Evolutionary conservation across 2,888 invertebrate species (phyloP), one percentile per base, ranked within the genome.

Genomic region (Lordiphosa andalusiaca): DNA sequence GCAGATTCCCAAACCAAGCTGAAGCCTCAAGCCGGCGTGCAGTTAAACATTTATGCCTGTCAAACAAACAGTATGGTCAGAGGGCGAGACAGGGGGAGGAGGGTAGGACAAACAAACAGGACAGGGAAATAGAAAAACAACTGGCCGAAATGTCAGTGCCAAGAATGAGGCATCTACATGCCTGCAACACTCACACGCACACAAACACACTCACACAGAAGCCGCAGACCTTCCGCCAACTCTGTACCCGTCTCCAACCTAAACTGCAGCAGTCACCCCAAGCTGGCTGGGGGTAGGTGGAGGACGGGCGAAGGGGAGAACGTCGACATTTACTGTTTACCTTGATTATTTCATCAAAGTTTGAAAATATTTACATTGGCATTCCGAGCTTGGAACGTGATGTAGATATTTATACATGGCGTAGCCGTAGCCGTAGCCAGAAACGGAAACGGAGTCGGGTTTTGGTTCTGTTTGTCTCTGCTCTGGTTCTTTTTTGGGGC

Each of bases 321-420:
- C 56, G 56, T 65, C 57, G 65, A 84, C 77, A 84, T 77, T 77
- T 77, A 77, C 77, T 77, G 77, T 77, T 77, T 77, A 77, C 77
- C 77, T 77, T 77, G 77, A 77, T 77, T 77, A 77, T 77, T 77
- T 77, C 77, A 77, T 77, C 77, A 77, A 77, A 77, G 77, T 84
- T 77, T 77, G 77, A 77, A 77, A 77, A 77, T 77, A 77, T 77
- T 77, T 77, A 77, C 77, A 77, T 77, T 77, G 77, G 77, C 77
- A 77, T 77, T 77, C 77, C 67, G 78, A 76, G 84, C 84, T 76
- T 55, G 77, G 82, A 81, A 77, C 77, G 77, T 77, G 77, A 77
- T 77, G 77, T 77, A 84, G 77, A 77, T 77, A 77, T 77, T 77
- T 77, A 84, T 77, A 84, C 71, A 84, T 84, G 73, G 58, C 69